Conservation (phyloP, 2,888 invertebrate species). For the Acanthosepion lycidas region DNA sequence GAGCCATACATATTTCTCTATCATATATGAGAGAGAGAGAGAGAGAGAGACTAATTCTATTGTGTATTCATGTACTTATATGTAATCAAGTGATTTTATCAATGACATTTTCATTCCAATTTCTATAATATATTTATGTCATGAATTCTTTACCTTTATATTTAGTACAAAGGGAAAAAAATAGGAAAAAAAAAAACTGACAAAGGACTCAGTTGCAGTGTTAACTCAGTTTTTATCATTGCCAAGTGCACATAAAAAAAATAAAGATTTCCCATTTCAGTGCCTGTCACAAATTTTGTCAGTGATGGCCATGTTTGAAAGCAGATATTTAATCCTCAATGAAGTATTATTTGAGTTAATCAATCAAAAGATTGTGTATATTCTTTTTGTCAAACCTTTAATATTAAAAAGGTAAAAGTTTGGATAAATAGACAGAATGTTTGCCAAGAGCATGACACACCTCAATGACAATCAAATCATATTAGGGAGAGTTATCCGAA, state of each 20-base stretch:
- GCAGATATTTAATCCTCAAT: neutral
- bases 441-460: neutral
- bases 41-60: neutral
- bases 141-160: neutral
- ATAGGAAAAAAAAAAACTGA: neutral
- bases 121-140: neutral
- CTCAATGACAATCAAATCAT: constrained; percentile 33
- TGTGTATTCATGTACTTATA: neutral
- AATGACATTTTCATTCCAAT: neutral
- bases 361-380: neutral
- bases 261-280: neutral
- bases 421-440: neutral
- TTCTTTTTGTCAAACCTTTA: neutral
- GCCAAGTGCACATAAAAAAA: neutral
- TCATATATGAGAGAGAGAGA: neutral
- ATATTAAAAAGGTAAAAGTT: neutral
- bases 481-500: neutral
- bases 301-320: neutral
- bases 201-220: neutral
- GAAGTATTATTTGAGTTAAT: neutral
- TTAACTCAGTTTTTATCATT: neutral
- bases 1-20: neutral
- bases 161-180: neutral
- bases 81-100: constrained; percentile 2
- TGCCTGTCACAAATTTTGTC: constrained; percentile 12